These are phyloP conservation scores for Columbina picui DNA, from an alignment of 2,113 vertebrate genomes.

Conservation along the genomic window DNA sequence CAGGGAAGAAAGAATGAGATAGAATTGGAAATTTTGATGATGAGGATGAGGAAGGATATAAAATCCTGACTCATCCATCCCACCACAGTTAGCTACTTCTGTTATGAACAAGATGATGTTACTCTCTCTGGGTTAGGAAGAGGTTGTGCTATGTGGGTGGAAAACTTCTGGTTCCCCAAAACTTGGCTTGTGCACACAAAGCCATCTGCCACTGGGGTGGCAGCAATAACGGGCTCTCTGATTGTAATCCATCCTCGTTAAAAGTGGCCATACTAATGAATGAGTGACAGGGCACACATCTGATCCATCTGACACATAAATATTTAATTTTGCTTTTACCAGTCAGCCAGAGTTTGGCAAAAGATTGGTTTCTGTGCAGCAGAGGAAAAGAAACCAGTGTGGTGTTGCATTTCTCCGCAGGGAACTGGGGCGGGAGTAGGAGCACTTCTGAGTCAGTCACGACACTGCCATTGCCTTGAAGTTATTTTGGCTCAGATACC, in stretches of 20 bases:
- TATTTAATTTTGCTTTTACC: slow-evolving; percentile 35
- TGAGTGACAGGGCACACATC: background rate
- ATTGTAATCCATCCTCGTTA: background rate
- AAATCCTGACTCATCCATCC: background rate
- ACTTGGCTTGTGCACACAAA: background rate
- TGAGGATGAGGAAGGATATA: background rate
- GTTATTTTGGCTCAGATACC: background rate
- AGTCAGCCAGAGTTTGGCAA: background rate
- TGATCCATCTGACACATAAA: background rate
- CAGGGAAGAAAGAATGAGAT: background rate
- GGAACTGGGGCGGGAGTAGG: background rate
- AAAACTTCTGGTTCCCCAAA: background rate
- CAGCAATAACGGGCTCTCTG: background rate
- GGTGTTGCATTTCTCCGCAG: background rate
- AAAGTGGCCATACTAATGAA: background rate
- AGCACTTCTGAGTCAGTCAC: background rate
- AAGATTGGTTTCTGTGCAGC: background rate
- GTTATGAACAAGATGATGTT: background rate
- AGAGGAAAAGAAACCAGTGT: background rate
- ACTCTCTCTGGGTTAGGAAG: background rate
- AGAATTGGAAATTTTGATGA: background rate
- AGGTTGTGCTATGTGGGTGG: background rate
- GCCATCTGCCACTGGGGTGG: background rate
- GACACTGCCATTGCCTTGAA: background rate
- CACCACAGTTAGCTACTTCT: background rate